Conservation (phyloP, 1,140 invertebrate species). For the Stegodyphus mimosarum region DNA sequence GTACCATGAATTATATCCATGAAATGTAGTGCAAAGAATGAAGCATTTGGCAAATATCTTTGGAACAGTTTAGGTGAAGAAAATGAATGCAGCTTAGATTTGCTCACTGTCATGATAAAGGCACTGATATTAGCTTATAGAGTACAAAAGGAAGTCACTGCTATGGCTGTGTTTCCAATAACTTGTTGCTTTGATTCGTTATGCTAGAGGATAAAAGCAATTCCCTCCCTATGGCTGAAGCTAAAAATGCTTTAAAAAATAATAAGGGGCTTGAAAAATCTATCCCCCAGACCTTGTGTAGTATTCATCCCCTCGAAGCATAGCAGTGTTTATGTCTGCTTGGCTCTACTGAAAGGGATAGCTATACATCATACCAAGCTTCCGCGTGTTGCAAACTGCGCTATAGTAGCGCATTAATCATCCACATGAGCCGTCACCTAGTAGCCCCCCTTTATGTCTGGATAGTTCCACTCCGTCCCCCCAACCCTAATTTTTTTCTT, state of each 20-base stretch:
- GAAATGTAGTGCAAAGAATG: too few relatives aligned
- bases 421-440: constrained; percentile 52
- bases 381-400: constrained; percentile 42
- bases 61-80: too few relatives aligned
- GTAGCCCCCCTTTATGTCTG: constrained; percentile 33
- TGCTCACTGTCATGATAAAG: too few relatives aligned
- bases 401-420: constrained; percentile 59
- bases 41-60: too few relatives aligned
- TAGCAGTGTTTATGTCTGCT: constrained; percentile 54
- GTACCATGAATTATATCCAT: too few relatives aligned
- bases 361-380: constrained; percentile 56
- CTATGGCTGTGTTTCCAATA: too few relatives aligned
- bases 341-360: constrained; percentile 47
- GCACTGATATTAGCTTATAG: too few relatives aligned
- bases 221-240: background rate
- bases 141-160: too few relatives aligned
- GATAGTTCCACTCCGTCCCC: constrained; percentile 38
- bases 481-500: constrained; percentile 26
- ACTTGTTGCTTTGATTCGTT: constrained; percentile 37
- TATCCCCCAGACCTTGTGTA: constrained; percentile 39
- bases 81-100: too few relatives aligned
- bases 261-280: constrained; percentile 27
- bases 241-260: constrained; percentile 45
- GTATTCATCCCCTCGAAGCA: constrained; percentile 41
- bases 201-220: constrained; percentile 10